Evolutionary conservation across 1,140 invertebrate species (phyloP), one percentile per base, ranked within the genome.

Genomic region (Pseudachorutes palmiensis): DNA sequence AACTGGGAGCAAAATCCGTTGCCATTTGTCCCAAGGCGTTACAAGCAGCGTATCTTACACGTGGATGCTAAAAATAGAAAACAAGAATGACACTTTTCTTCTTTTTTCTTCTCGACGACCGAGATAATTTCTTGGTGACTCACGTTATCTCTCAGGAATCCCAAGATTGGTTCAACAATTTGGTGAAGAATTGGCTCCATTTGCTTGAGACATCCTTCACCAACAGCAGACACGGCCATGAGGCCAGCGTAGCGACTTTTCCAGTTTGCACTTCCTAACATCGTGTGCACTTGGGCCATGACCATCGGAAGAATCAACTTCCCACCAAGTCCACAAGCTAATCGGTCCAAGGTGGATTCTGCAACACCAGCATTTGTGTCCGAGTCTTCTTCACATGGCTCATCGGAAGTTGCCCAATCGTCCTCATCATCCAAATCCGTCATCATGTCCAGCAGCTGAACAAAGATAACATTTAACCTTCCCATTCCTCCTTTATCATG

Each of bases 11-110:
- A 83, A 99, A 99, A 80, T 99, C 97, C 16, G 94, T 94, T 0
- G 94, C 92, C 92, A 99, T 96, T 81, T 99, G 97, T 19, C 97
- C 97, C 45, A 99, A 85, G n/a, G 95, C 94, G 82, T 99, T 99
- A 77, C 97, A 99, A 57, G 93, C 92, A 30, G 97, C 97, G 76
- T 98, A 98, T 51, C 94, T 83, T 0, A 97, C 94, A 70, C 93
- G 81, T 16, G 92, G 92, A 82, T 97, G 92, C 85, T 90, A 33
- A 24, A 30, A 24, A 29, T n/a, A n/a, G 41, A 9, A 36, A 62
- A 41, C 14, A 33, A n/a, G n/a, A n/a, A n/a, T n/a, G n/a, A n/a
- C n/a, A n/a, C n/a, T n/a, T n/a, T n/a, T n/a, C n/a, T n/a, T n/a
- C n/a, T n/a, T n/a, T n/a, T n/a, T n/a, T n/a, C n/a, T n/a, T n/a